Percentiles rank a stretch among this genome's conserved stretches.
Conservation (phyloP, 2,888 invertebrate species). For the Hirtodrosophila duncani region DNA sequence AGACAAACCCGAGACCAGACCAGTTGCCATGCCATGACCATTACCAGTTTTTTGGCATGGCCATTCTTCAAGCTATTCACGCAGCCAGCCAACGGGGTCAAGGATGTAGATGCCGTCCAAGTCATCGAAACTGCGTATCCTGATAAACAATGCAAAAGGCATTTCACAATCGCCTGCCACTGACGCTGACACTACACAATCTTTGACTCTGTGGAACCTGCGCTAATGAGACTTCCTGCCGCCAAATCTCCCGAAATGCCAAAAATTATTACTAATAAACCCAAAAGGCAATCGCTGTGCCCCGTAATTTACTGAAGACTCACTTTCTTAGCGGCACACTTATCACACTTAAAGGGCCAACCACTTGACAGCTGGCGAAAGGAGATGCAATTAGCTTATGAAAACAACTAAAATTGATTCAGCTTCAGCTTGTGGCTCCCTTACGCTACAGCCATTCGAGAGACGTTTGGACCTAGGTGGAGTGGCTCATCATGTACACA, state of each 20-base stretch:
- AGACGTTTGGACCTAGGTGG: no score
- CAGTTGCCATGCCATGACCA: conserved; percentile 69
- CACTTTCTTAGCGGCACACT: conserved; percentile 55
- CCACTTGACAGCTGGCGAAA: conserved; percentile 64
- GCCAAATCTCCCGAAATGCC: conserved; percentile 39
- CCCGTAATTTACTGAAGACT: conserved; percentile 50
- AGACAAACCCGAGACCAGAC: conserved; percentile 25
- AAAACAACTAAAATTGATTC: conserved; percentile 15
- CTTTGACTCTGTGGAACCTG: conserved; percentile 20
- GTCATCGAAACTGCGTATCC: conserved; percentile 1
- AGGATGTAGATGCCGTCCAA: conserved; percentile 53
- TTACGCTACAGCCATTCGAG: no score
- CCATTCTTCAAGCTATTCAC: conserved; percentile 32
- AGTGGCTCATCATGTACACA: no score
- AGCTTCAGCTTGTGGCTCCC: conserved; percentile 12
- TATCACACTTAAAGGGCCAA: conserved; percentile 47
- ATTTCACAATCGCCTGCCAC: no score
- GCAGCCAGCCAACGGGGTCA: conserved; percentile 58
- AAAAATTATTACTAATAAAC: conserved; percentile 65
- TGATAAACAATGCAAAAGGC: conserved; percentile 6
- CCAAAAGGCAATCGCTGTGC: conserved; percentile 29
- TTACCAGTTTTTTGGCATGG: conserved; percentile 42
- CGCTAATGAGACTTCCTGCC: conserved; percentile 60
- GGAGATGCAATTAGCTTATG: conserved; percentile 12
- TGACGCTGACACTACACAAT: no score